Evolutionary conservation across 2,797 vertebrate species (phyloP).

Genomic region (Choloepus didactylus): DNA sequence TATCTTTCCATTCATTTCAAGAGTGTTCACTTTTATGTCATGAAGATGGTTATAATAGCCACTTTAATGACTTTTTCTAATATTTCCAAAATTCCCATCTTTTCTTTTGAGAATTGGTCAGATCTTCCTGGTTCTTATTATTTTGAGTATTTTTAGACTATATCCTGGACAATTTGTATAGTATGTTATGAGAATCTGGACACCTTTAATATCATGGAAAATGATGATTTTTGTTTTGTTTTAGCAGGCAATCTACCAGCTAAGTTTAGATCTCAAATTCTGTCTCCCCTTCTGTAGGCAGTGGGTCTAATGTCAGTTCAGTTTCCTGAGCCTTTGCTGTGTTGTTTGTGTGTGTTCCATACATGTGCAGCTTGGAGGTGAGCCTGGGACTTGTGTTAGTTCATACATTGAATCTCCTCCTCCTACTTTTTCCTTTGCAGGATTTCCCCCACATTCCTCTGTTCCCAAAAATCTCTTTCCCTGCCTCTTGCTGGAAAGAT

Average conservation of each 20-base stretch:
- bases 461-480: not conserved
- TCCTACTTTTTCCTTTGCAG: not conserved
- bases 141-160: not conserved
- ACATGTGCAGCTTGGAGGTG: not conserved
- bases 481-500: not conserved
- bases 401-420: not conserved
- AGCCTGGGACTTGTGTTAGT: not conserved
- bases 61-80: constrained; percentile 12
- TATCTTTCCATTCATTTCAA: constrained; percentile 29
- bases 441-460: not conserved
- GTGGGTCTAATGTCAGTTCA: not conserved
- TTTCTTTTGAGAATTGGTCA: constrained; percentile 12
- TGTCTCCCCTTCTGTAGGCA: not conserved
- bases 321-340: not conserved
- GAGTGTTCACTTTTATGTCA: constrained; percentile 20
- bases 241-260: not conserved
- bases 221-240: not conserved
- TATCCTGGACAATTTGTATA: constrained; percentile 21
- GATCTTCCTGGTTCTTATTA: constrained; percentile 18
- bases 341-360: not conserved
- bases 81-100: not conserved
- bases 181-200: not conserved
- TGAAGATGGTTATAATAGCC: constrained; percentile 39
- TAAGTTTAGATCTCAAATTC: not conserved
- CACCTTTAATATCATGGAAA: not conserved